phyloP scores from a whole-genome alignment of 2,797 vertebrate species.

The Austrolebias charrua region DNA sequence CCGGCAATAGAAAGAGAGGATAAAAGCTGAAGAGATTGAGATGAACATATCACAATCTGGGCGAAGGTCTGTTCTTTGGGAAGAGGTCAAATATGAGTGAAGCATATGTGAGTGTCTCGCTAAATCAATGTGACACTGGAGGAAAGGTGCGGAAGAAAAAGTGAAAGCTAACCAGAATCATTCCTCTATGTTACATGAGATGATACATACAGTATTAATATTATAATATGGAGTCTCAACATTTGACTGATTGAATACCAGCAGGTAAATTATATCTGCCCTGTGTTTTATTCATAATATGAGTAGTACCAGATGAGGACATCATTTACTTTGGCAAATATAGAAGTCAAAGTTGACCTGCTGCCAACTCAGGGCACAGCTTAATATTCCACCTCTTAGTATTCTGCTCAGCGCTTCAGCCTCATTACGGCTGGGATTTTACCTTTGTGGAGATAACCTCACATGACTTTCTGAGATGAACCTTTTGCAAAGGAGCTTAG shows the following conservation, averaged over 20 bases:
- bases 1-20: slow-evolving; percentile 36
- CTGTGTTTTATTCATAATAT: slow-evolving; percentile 7
- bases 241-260: slow-evolving; percentile 29
- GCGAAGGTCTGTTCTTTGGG: slow-evolving; percentile 29
- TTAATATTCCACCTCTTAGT: slow-evolving; percentile 47
- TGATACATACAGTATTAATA: neutral
- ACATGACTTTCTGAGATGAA: slow-evolving; percentile 59
- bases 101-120: slow-evolving; percentile 40
- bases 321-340: slow-evolving; percentile 44
- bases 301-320: slow-evolving; percentile 41
- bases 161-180: neutral
- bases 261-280: slow-evolving; percentile 12
- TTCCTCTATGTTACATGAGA: neutral
- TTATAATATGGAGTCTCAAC: slow-evolving; percentile 2
- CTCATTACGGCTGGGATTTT: slow-evolving; percentile 60
- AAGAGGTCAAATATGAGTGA: slow-evolving; percentile 28
- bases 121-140: slow-evolving; percentile 41
- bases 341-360: slow-evolving; percentile 31
- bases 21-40: slow-evolving; percentile 18
- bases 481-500: slow-evolving; percentile 46
- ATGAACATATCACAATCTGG: slow-evolving; percentile 33
- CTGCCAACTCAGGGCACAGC: slow-evolving; percentile 46
- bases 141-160: slow-evolving; percentile 33
- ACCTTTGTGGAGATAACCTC: slow-evolving; percentile 67
- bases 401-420: slow-evolving; percentile 51